Percentiles rank a stretch among this genome's conserved stretches.
These are phyloP conservation scores for Clarias magur DNA, from an alignment of 2,113 vertebrate species.

Conservation along the genomic window DNA sequence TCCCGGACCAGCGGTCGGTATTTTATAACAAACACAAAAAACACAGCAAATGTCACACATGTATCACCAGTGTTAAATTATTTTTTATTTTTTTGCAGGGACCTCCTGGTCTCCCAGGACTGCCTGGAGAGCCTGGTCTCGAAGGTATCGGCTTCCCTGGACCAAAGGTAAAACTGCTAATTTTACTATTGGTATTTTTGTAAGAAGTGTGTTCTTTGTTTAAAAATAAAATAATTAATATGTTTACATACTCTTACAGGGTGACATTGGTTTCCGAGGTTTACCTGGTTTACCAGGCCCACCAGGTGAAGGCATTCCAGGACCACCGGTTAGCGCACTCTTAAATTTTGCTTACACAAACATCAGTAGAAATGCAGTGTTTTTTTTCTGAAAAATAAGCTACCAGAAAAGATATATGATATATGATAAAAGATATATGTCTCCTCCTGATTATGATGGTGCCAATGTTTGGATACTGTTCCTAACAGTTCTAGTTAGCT, in stretches of 20 bases:
- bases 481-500: neutral
- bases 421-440: neutral
- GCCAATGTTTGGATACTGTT: neutral
- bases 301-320: conserved; percentile 82
- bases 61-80: neutral
- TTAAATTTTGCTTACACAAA: neutral
- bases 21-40: neutral
- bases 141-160: conserved; percentile 84
- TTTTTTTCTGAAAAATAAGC: conserved; percentile 1
- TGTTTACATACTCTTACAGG: conserved; percentile 66
- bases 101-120: conserved; percentile 79
- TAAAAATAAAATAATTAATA: neutral
- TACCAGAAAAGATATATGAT: neutral
- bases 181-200: neutral
- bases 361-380: neutral
- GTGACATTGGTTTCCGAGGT: conserved; percentile 83
- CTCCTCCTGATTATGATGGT: neutral
- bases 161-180: conserved; percentile 75
- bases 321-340: conserved; percentile 76
- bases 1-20: conserved; percentile 81
- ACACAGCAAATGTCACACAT: neutral
- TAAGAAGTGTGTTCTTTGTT: neutral
- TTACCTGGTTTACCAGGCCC: conserved; percentile 77
- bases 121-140: conserved; percentile 77
- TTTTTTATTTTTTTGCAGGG: conserved; percentile 68